Base-by-base conservation (phyloP, 2,888 invertebrate genomes). In the Ariolimax columbianus region DNA sequence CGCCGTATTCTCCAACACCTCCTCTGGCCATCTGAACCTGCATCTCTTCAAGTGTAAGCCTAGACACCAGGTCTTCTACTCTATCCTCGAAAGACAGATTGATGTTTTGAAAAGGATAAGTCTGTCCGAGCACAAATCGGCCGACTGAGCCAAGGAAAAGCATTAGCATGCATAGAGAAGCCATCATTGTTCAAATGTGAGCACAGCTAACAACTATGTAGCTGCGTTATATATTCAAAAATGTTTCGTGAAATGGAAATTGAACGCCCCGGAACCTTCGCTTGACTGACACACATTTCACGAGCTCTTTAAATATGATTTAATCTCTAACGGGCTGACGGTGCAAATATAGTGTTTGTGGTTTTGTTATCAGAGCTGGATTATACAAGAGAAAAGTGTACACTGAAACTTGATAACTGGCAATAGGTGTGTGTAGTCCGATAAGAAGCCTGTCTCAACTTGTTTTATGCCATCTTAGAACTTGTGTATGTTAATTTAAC, bases 11-110 rank as follows among this genome's bases (percentile, higher is more conserved):
- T n/a, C 83, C 83, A 26, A 83, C 81, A 19, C 87, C 87, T 19
- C 87, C 87, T 26, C 85, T 66, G 7, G 81, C 83, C 87, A 87
- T 87, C 87, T 87, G 87, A 14, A 47, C 17, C 72, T 87, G 83
- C 30, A 87, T 87, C 73, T 87, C 87, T 9, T 81, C 78, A 26
- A 87, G 59, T 2, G 85, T 77, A 36, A 87, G 66, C 51, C 87
- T 78, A 7, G 66, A 68, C 26, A 87, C 87, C 30, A 87, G 78
- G 36, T 87, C 87, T 2, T 85, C 47, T 26, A 87, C 87, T 23
- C 87, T 66, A 2, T 82, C 83, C 38, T 68, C 68, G 72, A 70
- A 87, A 14, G 87, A 81, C 33, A 87, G 59, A 26, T 77, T 78
- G n/a, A 75, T 63, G 59, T 87, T 83, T n/a, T 77, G 82, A 38